phyloP scores from a whole-genome alignment of 2,113 vertebrate genomes.

The Sciurus niger region DNA sequence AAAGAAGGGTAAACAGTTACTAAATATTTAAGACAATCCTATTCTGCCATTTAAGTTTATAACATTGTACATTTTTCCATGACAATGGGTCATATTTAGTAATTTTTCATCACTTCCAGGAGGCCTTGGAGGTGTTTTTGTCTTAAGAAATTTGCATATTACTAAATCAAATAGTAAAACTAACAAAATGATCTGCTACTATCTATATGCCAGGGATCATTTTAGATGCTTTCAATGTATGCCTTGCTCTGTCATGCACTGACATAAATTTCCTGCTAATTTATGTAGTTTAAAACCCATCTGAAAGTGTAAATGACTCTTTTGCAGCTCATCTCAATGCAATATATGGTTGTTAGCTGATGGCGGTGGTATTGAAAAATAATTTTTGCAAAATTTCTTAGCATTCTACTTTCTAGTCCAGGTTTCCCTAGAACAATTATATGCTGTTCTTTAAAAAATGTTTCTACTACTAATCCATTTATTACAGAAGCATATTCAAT shows the following conservation, averaged over 20 bases:
- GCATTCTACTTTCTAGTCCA: background rate
- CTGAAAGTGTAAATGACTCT: background rate
- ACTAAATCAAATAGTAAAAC: slow-evolving; percentile 55
- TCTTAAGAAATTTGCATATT: background rate
- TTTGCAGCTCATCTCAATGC: background rate
- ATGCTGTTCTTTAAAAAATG: background rate
- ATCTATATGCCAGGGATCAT: background rate
- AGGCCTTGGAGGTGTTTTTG: slow-evolving; percentile 47
- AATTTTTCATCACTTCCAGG: background rate
- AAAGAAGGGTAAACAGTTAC: slow-evolving; percentile 57
- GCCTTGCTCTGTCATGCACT: background rate
- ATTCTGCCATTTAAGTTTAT: slow-evolving; percentile 63
- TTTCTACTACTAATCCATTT: background rate
- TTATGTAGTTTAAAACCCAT: background rate
- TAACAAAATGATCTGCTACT: background rate
- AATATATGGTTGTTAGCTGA: background rate
- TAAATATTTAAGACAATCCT: slow-evolving; percentile 3
- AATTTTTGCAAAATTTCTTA: background rate
- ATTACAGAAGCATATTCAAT: background rate
- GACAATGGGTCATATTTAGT: background rate
- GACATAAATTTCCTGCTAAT: background rate
- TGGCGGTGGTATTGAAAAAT: background rate
- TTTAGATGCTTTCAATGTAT: slow-evolving; percentile 8
- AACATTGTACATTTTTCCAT: slow-evolving; percentile 42
- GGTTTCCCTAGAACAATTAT: background rate